phyloP scores from a whole-genome alignment of 2,888 invertebrate species.

The Geophilus truncorum region DNA sequence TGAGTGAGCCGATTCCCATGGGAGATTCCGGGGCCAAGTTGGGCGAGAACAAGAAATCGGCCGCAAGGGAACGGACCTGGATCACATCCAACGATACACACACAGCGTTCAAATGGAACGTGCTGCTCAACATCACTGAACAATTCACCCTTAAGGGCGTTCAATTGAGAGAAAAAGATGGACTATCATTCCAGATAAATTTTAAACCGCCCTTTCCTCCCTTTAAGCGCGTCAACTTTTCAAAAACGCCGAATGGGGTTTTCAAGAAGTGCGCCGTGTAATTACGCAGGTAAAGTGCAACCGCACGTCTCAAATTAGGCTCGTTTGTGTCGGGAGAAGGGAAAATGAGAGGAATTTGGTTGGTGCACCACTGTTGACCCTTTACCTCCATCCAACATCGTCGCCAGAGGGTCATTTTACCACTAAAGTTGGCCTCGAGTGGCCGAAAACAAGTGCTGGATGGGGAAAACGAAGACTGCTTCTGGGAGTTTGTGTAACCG shows the following conservation, averaged over 20 bases:
- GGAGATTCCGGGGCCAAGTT: conserved; percentile 19
- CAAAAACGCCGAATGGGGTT: too few relatives aligned
- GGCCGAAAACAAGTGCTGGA: neutral
- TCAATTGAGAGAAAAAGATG: conserved; percentile 18
- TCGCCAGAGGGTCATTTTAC: neutral
- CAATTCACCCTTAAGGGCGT: conserved; percentile 22
- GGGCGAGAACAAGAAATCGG: conserved; percentile 17
- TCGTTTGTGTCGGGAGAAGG: neutral
- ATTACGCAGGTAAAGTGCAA: neutral
- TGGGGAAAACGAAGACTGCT: too few relatives aligned
- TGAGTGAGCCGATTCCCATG: conserved; percentile 15
- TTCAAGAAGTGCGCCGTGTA: too few relatives aligned
- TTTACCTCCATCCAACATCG: neutral
- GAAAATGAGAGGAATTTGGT: neutral
- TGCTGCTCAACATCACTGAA: conserved; percentile 21
- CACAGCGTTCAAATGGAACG: conserved; percentile 20
- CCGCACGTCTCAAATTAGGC: neutral
- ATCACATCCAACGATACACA: conserved; percentile 27
- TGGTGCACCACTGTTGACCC: neutral
- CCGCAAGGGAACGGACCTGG: conserved; percentile 17
- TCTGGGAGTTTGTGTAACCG: too few relatives aligned
- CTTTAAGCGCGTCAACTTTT: too few relatives aligned
- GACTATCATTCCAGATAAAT: neutral
- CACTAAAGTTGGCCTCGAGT: neutral
- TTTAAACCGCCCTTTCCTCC: neutral